A percentile compares a stretch with the other conserved stretches of the same genome.
These are phyloP conservation scores for Odontamblyopus lacepedii DNA, from an alignment of 2,797 vertebrate species.

Conservation along the genomic window DNA sequence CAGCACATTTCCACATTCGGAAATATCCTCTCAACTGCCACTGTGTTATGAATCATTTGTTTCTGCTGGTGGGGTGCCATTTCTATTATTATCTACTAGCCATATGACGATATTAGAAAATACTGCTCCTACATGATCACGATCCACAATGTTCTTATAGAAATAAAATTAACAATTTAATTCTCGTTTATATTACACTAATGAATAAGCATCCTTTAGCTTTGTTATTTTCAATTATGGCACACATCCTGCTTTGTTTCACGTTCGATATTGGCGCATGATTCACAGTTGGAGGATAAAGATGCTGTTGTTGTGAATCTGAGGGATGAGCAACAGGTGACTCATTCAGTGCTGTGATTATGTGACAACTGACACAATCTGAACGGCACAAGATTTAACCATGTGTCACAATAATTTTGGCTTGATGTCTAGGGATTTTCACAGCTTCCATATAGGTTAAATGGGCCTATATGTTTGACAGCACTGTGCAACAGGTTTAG, in stretches of 20 bases:
- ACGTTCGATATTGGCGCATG: conserved; percentile 54
- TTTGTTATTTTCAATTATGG: conserved; percentile 47
- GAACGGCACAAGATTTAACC: conserved; percentile 49
- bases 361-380: conserved; percentile 27
- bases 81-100: conserved; percentile 48
- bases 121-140: conserved; percentile 9
- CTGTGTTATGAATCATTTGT: conserved; percentile 38
- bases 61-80: not conserved
- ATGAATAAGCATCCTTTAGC: conserved; percentile 49
- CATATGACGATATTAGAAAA: conserved; percentile 27
- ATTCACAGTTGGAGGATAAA: conserved; percentile 42
- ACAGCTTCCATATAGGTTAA: not conserved
- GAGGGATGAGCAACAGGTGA: conserved; percentile 42
- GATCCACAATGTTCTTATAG: too few species aligned
- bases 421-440: conserved; percentile 15
- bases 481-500: not conserved
- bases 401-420: conserved; percentile 47
- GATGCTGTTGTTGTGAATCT: conserved; percentile 41
- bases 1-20: conserved; percentile 24
- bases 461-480: not conserved
- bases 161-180: conserved; percentile 37
- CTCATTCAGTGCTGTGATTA: conserved; percentile 33
- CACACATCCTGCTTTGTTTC: conserved; percentile 31
- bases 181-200: conserved; percentile 49
- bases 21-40: conserved; percentile 52